These are phyloP conservation scores for Thaumatotibia leucotreta DNA, from an alignment of 1,140 invertebrate genomes.

Conservation along the genomic window DNA sequence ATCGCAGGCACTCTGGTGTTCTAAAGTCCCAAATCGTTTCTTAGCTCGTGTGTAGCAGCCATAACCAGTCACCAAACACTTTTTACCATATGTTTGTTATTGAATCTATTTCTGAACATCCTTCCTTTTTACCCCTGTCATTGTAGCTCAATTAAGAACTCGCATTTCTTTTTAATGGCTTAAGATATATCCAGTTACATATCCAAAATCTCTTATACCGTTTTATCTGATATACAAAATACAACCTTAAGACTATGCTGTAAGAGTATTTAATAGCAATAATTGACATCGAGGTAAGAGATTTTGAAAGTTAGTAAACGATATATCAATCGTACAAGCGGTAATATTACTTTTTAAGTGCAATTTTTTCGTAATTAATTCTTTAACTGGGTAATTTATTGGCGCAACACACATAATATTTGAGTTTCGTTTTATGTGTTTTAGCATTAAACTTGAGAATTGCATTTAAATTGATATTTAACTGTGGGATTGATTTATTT, in stretches of 20 bases:
- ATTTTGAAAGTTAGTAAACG: neutral
- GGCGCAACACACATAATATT: conserved; percentile 28
- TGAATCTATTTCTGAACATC: conserved; percentile 61
- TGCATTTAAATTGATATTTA: neutral
- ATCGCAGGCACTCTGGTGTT: too few relatives aligned
- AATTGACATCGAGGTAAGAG: neutral
- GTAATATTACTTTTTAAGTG: conserved; percentile 24
- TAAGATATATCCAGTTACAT: conserved; percentile 21
- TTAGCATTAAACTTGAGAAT: neutral
- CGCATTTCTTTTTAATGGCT: conserved; percentile 52
- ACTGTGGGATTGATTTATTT: neutral
- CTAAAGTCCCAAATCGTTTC: too few relatives aligned
- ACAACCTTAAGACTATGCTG: neutral
- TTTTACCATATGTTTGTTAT: conserved; percentile 72
- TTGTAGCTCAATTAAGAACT: conserved; percentile 65
- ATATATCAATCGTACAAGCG: conserved; percentile 33
- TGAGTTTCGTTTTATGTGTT: neutral
- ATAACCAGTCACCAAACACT: conserved; percentile 45
- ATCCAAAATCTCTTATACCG: neutral
- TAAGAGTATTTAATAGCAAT: neutral
- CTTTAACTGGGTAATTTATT: conserved; percentile 55
- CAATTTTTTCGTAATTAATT: conserved; percentile 43
- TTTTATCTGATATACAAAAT: neutral
- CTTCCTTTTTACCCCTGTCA: conserved; percentile 54
- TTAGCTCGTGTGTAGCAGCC: conserved; percentile 20